Base-by-base conservation (phyloP, 2,797 vertebrate genomes). In the Dipus sagitta region DNA sequence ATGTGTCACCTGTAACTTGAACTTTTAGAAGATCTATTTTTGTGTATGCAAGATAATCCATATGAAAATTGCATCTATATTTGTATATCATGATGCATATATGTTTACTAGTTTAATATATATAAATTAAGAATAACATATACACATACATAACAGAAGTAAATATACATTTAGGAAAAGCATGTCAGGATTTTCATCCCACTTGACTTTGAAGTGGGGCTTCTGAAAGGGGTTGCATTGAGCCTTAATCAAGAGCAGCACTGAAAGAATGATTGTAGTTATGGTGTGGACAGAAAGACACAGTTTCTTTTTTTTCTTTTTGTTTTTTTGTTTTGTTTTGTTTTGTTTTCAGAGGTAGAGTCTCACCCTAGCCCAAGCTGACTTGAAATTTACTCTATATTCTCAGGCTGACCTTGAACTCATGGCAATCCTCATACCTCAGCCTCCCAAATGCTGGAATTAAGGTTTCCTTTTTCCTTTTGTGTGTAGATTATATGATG, bases 11-110 rank as follows among this genome's bases (percentile, higher is more conserved):
- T 90, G 90, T 76, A 84, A 72, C 5, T 17, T 62, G 71, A 86
- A 68, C 5, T 23, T 79, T 62, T 79, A n/a, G 85, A 80, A 83
- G 58, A 79, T 86, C 23, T 88, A 15, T 65, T 82, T 94, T 79
- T 79, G 26, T 21, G 3, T 60, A 32, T 15, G 65, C 54, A 80
- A 84, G 32, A 47, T 26, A 71, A 90, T 54, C 18, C 9, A 86
- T 23, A 71, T 7, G 28, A 28, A 85, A 88, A 79, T 60, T 71
- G 28, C 3, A 75, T 58, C 17, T 54, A 23, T 68, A 86, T 68
- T 81, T 78, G 65, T 15, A 38, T 32, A 88, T 67, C 77, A 85
- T 12, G 62, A 38, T 30, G 71, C 47, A 64, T 54, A 62, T 15
- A 71, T 75, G 28, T 60, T 75, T 23, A 83, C 6, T 21, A 54